A percentile compares a stretch with the other conserved stretches of the same genome.
phyloP scores from a whole-genome alignment of 2,113 vertebrate species.

The Notothenia rossii region DNA sequence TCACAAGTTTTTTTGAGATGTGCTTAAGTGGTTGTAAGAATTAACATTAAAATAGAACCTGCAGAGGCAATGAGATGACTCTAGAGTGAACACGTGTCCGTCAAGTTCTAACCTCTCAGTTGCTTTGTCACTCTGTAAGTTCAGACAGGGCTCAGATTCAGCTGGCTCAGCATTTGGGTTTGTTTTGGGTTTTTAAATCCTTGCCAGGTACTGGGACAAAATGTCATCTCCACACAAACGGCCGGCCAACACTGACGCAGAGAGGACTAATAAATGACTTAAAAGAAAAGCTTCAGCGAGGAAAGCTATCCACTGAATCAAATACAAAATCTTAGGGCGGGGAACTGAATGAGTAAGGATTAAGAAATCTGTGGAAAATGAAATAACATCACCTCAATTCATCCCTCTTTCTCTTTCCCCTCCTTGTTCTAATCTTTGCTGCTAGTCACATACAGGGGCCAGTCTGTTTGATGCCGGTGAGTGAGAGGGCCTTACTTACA shows the following conservation, averaged over 20 bases:
- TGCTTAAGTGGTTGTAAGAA: background rate
- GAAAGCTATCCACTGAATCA: slow-evolving; percentile 27
- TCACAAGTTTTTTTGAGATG: slow-evolving; percentile 1
- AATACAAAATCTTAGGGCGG: slow-evolving; percentile 44
- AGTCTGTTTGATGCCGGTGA: slow-evolving; percentile 63
- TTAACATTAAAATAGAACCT: background rate
- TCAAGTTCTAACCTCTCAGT: background rate
- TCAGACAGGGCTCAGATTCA: slow-evolving; percentile 43
- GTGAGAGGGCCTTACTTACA: slow-evolving; percentile 66
- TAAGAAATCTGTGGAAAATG: slow-evolving; percentile 58
- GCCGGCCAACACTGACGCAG: slow-evolving; percentile 23
- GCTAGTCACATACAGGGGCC: slow-evolving; percentile 57
- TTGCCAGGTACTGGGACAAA: slow-evolving; percentile 65
- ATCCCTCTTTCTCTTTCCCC: slow-evolving; percentile 47
- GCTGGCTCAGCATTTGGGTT: slow-evolving; percentile 71
- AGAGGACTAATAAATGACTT: slow-evolving; percentile 45
- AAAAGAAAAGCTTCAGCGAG: slow-evolving; percentile 13
- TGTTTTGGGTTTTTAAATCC: slow-evolving; percentile 71
- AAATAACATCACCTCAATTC: slow-evolving; percentile 57
- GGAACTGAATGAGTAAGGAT: slow-evolving; percentile 47
- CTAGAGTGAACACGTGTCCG: background rate
- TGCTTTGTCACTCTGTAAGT: slow-evolving; percentile 32
- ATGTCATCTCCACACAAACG: slow-evolving; percentile 63
- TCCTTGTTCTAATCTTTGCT: slow-evolving; percentile 55
- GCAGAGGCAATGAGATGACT: background rate